phyloP scores from a whole-genome alignment of 2,797 vertebrate genomes.

The Hapalemur alaotrensis region DNA sequence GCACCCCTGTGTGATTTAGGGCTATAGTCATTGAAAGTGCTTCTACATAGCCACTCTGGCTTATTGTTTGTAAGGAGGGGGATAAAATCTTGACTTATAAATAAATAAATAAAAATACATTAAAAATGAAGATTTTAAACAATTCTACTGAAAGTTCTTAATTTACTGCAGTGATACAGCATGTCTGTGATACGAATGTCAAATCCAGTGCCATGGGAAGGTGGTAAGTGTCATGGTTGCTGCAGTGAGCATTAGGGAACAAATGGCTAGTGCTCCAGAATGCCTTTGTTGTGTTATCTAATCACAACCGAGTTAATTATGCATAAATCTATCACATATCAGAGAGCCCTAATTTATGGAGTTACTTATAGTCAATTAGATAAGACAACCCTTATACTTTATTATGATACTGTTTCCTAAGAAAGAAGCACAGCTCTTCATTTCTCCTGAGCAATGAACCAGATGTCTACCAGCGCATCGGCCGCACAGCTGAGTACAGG shows the following conservation, averaged over 20 bases:
- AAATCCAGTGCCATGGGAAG: fast-evolving
- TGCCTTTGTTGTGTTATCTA: too few relatives aligned
- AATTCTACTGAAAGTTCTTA: background rate
- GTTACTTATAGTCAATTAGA: background rate
- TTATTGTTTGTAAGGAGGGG: background rate
- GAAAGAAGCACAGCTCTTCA: background rate
- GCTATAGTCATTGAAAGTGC: background rate
- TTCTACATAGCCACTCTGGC: background rate
- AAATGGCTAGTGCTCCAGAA: fast-evolving
- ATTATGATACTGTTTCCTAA: background rate
- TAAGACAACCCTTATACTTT: background rate
- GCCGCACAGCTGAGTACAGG: fast-evolving
- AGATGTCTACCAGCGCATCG: background rate
- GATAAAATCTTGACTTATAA: background rate
- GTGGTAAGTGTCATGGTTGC: background rate
- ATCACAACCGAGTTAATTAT: background rate
- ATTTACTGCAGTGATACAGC: background rate
- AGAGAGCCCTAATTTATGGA: background rate
- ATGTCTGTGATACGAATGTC: background rate
- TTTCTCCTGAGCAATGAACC: background rate
- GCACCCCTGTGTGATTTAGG: background rate
- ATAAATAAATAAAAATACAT: background rate
- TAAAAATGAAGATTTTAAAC: background rate
- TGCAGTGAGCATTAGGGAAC: fast-evolving
- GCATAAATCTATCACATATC: fast-evolving